These are phyloP conservation scores for Mellivora capensis DNA, from an alignment of 2,113 vertebrate genomes.

Conservation along the genomic window DNA sequence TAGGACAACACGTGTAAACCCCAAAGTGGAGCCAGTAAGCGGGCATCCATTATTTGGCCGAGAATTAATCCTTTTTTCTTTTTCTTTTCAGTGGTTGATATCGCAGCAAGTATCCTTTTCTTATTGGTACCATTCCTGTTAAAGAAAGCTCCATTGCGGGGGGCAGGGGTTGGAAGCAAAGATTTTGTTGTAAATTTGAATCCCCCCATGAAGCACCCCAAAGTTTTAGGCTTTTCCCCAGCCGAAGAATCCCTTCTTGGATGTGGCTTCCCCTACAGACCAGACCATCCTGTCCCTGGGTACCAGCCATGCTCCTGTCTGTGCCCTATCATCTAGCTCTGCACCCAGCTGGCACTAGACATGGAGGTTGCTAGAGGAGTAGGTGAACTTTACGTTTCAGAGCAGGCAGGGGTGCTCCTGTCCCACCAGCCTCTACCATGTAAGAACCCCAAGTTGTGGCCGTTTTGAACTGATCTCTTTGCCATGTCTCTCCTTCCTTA, in stretches of 20 bases:
- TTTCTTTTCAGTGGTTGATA: constrained; percentile 93
- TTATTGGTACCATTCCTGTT: not conserved
- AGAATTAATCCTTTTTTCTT: constrained; percentile 70
- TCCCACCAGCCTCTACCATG: accelerated
- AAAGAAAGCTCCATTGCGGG: not conserved
- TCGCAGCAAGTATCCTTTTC: constrained; percentile 97
- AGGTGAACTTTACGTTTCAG: not conserved
- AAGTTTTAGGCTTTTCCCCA: not conserved
- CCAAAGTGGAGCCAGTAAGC: not conserved
- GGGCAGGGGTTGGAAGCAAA: not conserved
- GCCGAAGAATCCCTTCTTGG: not conserved
- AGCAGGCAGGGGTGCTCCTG: not conserved
- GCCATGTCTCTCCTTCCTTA: constrained; percentile 63
- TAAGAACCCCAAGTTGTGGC: not conserved
- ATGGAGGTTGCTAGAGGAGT: not conserved
- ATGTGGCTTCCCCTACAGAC: not conserved
- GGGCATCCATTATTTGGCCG: not conserved
- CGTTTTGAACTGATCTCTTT: not conserved
- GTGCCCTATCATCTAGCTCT: not conserved
- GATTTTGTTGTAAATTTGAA: not conserved
- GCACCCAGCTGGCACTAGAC: not conserved
- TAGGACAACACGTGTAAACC: not conserved
- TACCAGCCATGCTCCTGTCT: not conserved
- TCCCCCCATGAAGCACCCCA: not conserved
- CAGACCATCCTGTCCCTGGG: not conserved